Evolutionary conservation across 2,797 vertebrate species (phyloP), one percentile per base, ranked within the genome.

Genomic region (Hephaestus fuliginosus): DNA sequence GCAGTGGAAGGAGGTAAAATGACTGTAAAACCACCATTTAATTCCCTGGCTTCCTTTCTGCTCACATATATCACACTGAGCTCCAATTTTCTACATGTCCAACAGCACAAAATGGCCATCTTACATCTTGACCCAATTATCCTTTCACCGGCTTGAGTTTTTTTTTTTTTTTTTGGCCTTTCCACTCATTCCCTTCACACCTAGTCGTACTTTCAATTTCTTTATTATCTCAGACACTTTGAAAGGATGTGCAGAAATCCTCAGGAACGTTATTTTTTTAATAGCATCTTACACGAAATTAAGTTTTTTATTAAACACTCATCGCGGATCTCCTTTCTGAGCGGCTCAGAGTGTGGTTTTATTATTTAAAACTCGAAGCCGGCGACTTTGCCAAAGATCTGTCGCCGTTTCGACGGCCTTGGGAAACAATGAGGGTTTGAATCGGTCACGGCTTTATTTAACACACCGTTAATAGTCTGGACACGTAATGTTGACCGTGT

Each of bases 281-380:
- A 12, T 51, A 36, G 58, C 2, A 7, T 60, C 15, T n/a, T 49
- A 25, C 11, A 20, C 51, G 55, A 63, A n/a, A 36, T 64, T 57
- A 25, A 20, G 1, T 74, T 65, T 55, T 71, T 56, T 1, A 60
- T 60, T 20, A 18, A 64, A 57, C 15, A 18, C 7, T 69, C 36
- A 11, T 13, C 44, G 64, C 17, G 36, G 48, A 49, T 33, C 52
- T 57, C 43, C 18, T n/a, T 65, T 30, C 12, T 39, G 28, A 69
- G 57, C 63, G 7, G 68, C 48, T 58, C 60, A 28, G 72, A 76
- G 64, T 60, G 58, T 67, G 68, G 51, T 78, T 84, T 79, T 63
- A 57, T 17, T 77, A 64, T 86, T 91, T 83, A 73, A 78, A 69
- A 44, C 74, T 51, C 46, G 1, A n/a, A 62, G 46, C 55, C 46